phyloP scores from a whole-genome alignment of 2,113 vertebrate genomes.

The Aspiorhynchus laticeps region DNA sequence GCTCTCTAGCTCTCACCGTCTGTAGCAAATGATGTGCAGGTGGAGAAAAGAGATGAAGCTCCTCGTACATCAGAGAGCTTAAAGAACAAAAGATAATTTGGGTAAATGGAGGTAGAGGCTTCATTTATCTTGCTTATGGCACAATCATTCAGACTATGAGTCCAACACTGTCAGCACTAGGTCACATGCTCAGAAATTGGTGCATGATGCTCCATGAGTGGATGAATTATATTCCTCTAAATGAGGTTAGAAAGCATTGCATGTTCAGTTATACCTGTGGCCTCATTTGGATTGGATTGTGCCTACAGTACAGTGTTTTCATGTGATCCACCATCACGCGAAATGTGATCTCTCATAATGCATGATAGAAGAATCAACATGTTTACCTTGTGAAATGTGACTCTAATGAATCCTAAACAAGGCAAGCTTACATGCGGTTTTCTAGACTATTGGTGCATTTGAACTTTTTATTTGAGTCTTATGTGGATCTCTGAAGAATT shows the following conservation, averaged over 20 bases:
- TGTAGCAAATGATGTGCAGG: not conserved
- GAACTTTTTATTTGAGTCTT: not conserved
- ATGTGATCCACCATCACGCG: not conserved
- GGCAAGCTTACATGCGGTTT: conserved; percentile 11
- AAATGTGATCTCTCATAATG: conserved; percentile 10
- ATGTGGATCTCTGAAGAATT: not conserved
- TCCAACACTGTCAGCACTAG: not conserved
- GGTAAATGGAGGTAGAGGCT: not conserved
- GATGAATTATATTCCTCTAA: not conserved
- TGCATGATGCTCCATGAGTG: not conserved
- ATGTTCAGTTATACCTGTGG: not conserved
- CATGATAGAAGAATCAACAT: not conserved
- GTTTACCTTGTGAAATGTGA: conserved; percentile 8
- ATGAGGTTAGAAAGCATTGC: not conserved
- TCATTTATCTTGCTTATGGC: conserved; percentile 29
- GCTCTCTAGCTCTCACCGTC: not conserved
- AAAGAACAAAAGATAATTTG: conserved; percentile 23
- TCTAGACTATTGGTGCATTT: conserved; percentile 5
- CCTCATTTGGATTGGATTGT: not conserved
- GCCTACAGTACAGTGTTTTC: not conserved
- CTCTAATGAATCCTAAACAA: not conserved
- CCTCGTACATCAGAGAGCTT: conserved; percentile 6
- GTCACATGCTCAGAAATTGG: not conserved
- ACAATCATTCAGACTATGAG: conserved; percentile 1
- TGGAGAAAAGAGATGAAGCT: conserved; percentile 15